Conservation (phyloP, 2,888 invertebrate species). For the Crossocerus cetratus region DNA sequence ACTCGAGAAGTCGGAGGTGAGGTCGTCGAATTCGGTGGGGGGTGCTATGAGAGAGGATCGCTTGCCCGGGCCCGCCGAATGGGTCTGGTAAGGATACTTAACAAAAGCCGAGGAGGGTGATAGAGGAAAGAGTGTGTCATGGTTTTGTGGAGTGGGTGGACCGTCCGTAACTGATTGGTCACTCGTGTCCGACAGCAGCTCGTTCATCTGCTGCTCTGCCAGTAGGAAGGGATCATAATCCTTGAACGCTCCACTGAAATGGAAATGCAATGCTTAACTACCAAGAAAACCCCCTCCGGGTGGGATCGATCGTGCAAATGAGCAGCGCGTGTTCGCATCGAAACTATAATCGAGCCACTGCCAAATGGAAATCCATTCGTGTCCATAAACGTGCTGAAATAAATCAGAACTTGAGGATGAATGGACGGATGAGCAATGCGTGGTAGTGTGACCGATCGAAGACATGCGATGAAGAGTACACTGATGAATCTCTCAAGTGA, state of each 20-base stretch:
- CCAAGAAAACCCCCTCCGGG: background rate
- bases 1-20: conserved; percentile 67
- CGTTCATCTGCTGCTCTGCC: conserved; percentile 90
- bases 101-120: conserved; percentile 75
- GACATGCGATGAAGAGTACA: conserved; percentile 37
- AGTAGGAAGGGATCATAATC: conserved; percentile 88
- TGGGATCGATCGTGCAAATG: background rate
- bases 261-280: background rate
- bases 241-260: conserved; percentile 72
- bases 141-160: conserved; percentile 40
- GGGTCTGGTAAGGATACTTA: conserved; percentile 60
- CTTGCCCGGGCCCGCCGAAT: conserved; percentile 51
- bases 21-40: conserved; percentile 76
- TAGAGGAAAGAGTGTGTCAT: conserved; percentile 64
- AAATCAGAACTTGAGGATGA: background rate
- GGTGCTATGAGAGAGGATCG: conserved; percentile 77
- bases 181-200: conserved; percentile 84
- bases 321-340: background rate
- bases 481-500: conserved; percentile 23
- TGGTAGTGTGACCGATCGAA: background rate
- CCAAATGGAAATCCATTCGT: no score
- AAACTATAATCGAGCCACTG: background rate
- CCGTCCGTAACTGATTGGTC: conserved; percentile 70
- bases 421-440: background rate
- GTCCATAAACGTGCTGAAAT: conserved; percentile 7